Percentiles rank a stretch among this genome's conserved stretches.
Conservation (phyloP, 1,140 invertebrate species). For the Araneus ventricosus region DNA sequence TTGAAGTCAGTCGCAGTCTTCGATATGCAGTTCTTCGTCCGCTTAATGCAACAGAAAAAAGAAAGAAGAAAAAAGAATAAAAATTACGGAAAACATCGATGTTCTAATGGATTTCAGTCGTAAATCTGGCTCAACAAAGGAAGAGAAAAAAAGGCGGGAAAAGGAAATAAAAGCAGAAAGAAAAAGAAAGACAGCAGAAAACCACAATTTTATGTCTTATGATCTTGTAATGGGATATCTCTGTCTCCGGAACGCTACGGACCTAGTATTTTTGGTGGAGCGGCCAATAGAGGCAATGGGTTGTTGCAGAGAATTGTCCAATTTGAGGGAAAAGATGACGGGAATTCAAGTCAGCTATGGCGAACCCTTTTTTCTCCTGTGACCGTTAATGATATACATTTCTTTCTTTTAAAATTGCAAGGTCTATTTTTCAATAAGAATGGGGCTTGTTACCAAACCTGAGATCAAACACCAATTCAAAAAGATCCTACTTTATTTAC, state of each 20-base stretch:
- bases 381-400: background rate
- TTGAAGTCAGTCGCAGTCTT: background rate
- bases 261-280: constrained; percentile 1
- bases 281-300: background rate
- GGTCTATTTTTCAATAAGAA: background rate
- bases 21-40: constrained; percentile 3
- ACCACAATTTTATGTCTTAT: constrained; percentile 38
- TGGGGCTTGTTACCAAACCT: background rate
- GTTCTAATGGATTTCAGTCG: constrained; percentile 52
- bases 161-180: background rate
- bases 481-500: background rate
- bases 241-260: background rate
- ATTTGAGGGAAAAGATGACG: background rate
- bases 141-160: background rate
- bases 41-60: background rate
- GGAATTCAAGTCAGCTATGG: background rate
- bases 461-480: background rate
- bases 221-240: constrained; percentile 30
- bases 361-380: no score
- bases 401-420: background rate
- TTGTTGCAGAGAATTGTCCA: background rate
- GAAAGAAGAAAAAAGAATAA: background rate
- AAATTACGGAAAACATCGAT: constrained; percentile 44
- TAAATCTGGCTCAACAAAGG: constrained; percentile 38
- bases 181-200: constrained; percentile 11